Evolutionary conservation across 2,888 invertebrate genomes (phyloP), one percentile per base, ranked within the genome.

Genomic region (Allolobophora icterica): DNA sequence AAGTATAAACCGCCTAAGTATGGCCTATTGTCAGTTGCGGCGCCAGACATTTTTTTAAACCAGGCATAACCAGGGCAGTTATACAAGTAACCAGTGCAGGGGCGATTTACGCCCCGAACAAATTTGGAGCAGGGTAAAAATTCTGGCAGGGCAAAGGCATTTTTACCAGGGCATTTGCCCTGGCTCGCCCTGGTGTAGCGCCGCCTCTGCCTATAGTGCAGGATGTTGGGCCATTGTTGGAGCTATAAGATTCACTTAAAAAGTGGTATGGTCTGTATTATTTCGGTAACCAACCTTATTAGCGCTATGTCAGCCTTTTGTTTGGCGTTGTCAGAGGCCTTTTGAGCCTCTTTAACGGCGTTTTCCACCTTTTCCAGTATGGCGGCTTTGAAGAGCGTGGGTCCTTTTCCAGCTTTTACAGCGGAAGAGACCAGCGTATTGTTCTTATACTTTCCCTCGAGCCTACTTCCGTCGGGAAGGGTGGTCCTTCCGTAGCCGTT

Each of bases 371-470:
- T 97, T 96, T 99, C 99, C 93, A 98, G 97, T 96, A 99, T 98
- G 96, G 99, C 99, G 92, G 98, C 98, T 93, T 98, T 98, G 94
- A 99, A 97, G 96, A 99, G 98, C 94, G 99, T 97, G 96, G 99
- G 99, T 95, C 99, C 96, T 96, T 98, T 98, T 83, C 45, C 84
- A 96, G 97, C 98, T 93, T 94, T 95, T 96, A 98, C 98, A 96
- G 98, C 98, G 95, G 98, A 98, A 92, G 98, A 98, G 94, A 99
- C 98, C 93, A 99, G 97, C 93, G 99, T 98, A 96, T 99, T 99
- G 96, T 99, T 99, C 96, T 99, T 99, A 96, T 99, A 99, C 96
- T 99, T 99, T 93, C 99, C 99, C 95, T 99, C 99, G 95, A 99
- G 99, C 94, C 97, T 97, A 92, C 97, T 97, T 40, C 99, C 99